Evolutionary conservation across 2,888 invertebrate species (phyloP), one percentile per base, ranked within the genome.

Genomic region (Luperina nickerlii): DNA sequence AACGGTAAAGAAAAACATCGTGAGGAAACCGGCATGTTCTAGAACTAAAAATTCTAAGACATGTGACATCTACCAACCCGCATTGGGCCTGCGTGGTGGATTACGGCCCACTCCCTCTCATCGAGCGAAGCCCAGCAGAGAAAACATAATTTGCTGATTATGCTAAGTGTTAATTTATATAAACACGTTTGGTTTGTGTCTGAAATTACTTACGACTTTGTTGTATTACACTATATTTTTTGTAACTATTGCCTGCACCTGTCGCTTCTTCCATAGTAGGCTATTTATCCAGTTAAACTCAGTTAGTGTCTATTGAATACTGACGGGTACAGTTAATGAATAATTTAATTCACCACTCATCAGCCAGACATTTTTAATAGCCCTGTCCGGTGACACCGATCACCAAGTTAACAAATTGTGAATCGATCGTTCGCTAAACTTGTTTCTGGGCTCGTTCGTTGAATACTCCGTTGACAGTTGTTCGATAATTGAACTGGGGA

Each of bases 401-500:
- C 79, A 76, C 85, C 88, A 82, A 87, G 80, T 90, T 87, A 90
- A 86, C 88, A 87, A 89, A 90, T 89, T 87, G 89, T 92, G 90
- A 91, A 92, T 92, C 89, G 90, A 91, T 90, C 87, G 88, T 87
- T 88, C 78, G 88, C 88, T 90, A 92, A 93, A 93, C 92, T 94
- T 93, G 93, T 94, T 94, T 92, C 93, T 91, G 91, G 86, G 86
- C 85, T 88, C 90, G 88, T 89, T 88, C 87, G 90, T 88, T 90
- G 92, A 92, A 92, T 92, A 92, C 91, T 88, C 92, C 89, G 94
- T 91, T 96, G 96, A 96, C 96, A 95, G 95, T 94, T 95, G 96
- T 94, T 94, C 94, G 95, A 95, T 96, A 96, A 96, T 96, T 95
- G 96, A 95, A 96, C 95, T 93, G 94, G 93, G 96, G 94, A 96